phyloP scores from a whole-genome alignment of 2,888 invertebrate genomes.

The Macrophya alboannulata region DNA sequence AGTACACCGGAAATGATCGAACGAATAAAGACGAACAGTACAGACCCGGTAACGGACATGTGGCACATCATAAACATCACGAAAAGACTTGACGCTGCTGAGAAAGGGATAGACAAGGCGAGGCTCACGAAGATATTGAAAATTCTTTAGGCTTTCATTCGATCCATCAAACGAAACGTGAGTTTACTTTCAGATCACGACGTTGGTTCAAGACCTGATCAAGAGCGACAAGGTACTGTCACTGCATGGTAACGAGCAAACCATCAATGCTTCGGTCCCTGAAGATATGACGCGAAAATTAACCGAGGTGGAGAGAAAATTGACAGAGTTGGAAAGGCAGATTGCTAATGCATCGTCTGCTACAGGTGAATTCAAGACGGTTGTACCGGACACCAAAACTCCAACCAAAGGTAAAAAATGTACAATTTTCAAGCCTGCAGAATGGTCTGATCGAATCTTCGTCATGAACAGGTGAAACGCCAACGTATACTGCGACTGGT shows the following conservation, averaged over 20 bases:
- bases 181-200: slow-evolving; percentile 63
- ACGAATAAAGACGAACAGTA: slow-evolving; percentile 72
- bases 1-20: slow-evolving; percentile 79
- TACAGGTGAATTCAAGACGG: not conserved
- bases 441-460: not conserved
- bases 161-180: not conserved
- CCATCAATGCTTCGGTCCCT: not conserved
- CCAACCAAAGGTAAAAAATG: not conserved
- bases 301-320: slow-evolving; percentile 77
- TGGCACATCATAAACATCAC: slow-evolving; percentile 85
- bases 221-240: slow-evolving; percentile 62
- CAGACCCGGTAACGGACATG: slow-evolving; percentile 83
- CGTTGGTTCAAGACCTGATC: slow-evolving; percentile 70
- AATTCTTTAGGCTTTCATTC: not conserved
- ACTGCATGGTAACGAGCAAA: slow-evolving; percentile 40
- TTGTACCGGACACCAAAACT: not conserved
- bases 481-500: not conserved
- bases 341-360: not conserved
- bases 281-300: slow-evolving; percentile 76
- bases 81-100: slow-evolving; percentile 85
- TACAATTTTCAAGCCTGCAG: not conserved
- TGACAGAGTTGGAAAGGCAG: slow-evolving; percentile 63
- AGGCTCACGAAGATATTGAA: not conserved
- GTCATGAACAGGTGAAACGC: not conserved
- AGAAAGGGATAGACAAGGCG: slow-evolving; percentile 83